These are phyloP conservation scores for Acrocyrtus sp. DNA, from an alignment of 2,888 invertebrate species.

Conservation along the genomic window DNA sequence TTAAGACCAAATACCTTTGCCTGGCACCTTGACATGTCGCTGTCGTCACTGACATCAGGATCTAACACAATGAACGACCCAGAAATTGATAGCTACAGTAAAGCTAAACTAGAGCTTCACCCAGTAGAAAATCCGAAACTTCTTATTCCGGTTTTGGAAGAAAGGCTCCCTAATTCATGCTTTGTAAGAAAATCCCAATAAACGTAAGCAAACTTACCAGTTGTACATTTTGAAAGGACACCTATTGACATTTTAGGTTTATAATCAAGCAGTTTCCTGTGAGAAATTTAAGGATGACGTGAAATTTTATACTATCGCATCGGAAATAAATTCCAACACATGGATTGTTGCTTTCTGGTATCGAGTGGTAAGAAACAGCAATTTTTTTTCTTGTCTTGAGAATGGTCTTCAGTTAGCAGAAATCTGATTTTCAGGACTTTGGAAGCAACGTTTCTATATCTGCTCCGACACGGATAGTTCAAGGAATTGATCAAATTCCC, in stretches of 20 bases:
- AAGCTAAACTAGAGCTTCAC: not conserved
- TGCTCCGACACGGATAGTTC: conserved; percentile 9
- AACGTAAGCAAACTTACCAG: not conserved
- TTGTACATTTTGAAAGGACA: not conserved
- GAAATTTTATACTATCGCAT: conserved; percentile 3
- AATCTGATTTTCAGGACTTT: conserved; percentile 11
- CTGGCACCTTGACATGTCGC: no score
- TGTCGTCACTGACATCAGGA: no score
- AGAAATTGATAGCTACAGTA: no score
- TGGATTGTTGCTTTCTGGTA: conserved; percentile 31
- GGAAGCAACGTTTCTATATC: conserved; percentile 22
- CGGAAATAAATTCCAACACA: conserved; percentile 4
- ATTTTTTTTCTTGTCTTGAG: no score
- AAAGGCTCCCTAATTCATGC: conserved; percentile 16
- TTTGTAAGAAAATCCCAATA: conserved; percentile 8
- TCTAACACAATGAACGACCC: no score
- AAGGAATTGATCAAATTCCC: conserved; percentile 9
- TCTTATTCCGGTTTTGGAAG: conserved; percentile 12
- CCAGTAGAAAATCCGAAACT: conserved; percentile 3
- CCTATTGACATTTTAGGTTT: not conserved
- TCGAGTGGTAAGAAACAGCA: conserved; percentile 28
- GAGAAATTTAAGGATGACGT: conserved; percentile 15
- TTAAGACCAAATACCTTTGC: no score
- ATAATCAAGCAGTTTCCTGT: conserved; percentile 7
- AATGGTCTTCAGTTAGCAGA: not conserved